phyloP scores from a whole-genome alignment of 2,113 vertebrate genomes.

The Cephalopterus ornatus region DNA sequence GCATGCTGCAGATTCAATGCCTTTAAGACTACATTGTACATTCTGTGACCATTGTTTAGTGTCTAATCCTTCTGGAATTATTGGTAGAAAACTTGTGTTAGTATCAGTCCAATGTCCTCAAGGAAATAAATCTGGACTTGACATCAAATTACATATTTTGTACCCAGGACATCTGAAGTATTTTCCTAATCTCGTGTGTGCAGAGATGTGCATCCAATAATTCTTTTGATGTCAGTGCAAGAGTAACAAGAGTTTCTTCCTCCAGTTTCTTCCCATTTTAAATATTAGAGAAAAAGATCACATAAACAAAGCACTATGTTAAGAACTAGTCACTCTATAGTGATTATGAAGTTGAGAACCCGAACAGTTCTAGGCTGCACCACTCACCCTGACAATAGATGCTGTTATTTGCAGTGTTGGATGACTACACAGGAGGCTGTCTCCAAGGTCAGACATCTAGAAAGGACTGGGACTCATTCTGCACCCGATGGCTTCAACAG shows the following conservation, averaged over 20 bases:
- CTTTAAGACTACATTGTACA: background rate
- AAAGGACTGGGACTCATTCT: background rate
- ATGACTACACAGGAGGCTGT: background rate
- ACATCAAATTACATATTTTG: background rate
- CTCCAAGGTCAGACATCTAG: background rate
- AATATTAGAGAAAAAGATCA: background rate
- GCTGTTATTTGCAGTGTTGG: background rate
- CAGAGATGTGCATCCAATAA: background rate
- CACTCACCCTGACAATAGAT: background rate
- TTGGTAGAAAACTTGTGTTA: conserved; percentile 1
- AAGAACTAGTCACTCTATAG: background rate
- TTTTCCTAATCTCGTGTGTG: background rate
- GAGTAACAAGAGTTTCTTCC: background rate
- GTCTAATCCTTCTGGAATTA: background rate
- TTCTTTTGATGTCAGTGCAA: background rate
- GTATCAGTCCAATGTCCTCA: background rate
- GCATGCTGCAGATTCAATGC: background rate
- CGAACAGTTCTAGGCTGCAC: background rate
- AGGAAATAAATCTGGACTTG: conserved; percentile 34
- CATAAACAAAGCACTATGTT: rapidly evolving
- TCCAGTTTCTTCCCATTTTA: background rate
- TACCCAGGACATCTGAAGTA: background rate
- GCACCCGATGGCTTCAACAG: background rate
- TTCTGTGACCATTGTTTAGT: background rate
- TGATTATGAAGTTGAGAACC: rapidly evolving